Conservation (phyloP, 2,888 invertebrate genomes). For the Dusona sp. region DNA sequence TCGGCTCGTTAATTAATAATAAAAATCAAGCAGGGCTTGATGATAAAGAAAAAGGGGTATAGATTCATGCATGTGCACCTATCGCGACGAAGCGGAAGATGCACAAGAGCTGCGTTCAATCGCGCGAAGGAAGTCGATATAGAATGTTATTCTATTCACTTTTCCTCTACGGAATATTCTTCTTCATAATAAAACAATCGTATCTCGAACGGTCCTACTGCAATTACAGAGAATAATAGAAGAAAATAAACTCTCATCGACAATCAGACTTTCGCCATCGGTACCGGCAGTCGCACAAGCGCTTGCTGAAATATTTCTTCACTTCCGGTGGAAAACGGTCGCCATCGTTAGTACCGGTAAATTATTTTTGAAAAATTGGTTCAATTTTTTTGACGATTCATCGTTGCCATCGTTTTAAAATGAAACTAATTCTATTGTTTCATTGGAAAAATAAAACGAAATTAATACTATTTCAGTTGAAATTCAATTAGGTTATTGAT, state of each 20-base stretch:
- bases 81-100: constrained; percentile 43
- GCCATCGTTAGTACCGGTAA: constrained; percentile 86
- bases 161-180: neutral
- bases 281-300: constrained; percentile 85
- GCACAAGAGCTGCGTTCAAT: constrained; percentile 16
- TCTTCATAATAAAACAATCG: neutral
- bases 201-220: neutral
- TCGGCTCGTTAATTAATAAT: neutral
- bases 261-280: constrained; percentile 84
- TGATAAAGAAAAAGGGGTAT: neutral
- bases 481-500: neutral
- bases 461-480: too few species aligned
- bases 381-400: neutral
- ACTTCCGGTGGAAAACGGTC: constrained; percentile 86
- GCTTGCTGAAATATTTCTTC: constrained; percentile 85
- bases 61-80: neutral
- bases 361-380: constrained; percentile 74
- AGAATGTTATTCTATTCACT: neutral
- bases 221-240: constrained; percentile 75
- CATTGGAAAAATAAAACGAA: too few species aligned
- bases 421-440: too few species aligned
- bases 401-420: too few species aligned
- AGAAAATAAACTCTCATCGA: constrained; percentile 75
- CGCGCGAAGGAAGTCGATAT: neutral
- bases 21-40: constrained; percentile 20